These are phyloP conservation scores for Pogonognathellus flavescens DNA, from an alignment of 1,140 invertebrate genomes.

Conservation along the genomic window DNA sequence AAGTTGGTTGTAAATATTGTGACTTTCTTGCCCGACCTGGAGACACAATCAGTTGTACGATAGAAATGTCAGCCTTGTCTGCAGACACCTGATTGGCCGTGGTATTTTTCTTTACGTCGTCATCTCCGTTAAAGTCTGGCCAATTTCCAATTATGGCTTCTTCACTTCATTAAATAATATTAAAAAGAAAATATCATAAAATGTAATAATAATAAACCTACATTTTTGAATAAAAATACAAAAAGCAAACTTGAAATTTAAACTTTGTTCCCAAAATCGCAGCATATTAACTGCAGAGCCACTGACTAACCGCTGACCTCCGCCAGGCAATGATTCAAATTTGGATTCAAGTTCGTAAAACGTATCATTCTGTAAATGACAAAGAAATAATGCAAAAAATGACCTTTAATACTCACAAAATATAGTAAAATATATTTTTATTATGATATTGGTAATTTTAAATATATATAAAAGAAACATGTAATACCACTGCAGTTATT, in stretches of 20 bases:
- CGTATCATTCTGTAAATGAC: neutral
- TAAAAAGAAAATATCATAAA: neutral
- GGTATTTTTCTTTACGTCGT: neutral
- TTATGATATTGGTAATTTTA: no score
- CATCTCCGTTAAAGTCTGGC: neutral
- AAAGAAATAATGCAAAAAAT: neutral
- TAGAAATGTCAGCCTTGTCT: neutral
- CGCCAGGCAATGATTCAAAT: neutral
- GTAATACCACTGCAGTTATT: neutral
- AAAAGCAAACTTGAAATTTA: conserved; percentile 17
- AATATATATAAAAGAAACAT: neutral
- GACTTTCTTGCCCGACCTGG: neutral
- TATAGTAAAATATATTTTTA: no score
- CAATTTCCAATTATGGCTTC: neutral
- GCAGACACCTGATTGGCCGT: neutral
- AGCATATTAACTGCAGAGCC: neutral
- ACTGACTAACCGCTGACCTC: neutral
- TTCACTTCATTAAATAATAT: neutral
- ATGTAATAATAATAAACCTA: neutral
- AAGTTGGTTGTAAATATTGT: neutral
- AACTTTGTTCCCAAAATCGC: neutral
- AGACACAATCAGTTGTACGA: neutral
- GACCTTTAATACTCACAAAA: no score
- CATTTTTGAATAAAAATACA: neutral
- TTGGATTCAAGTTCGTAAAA: neutral